Evolutionary conservation across 2,797 vertebrate species (phyloP).

Genomic region (Bradypus variegatus): DNA sequence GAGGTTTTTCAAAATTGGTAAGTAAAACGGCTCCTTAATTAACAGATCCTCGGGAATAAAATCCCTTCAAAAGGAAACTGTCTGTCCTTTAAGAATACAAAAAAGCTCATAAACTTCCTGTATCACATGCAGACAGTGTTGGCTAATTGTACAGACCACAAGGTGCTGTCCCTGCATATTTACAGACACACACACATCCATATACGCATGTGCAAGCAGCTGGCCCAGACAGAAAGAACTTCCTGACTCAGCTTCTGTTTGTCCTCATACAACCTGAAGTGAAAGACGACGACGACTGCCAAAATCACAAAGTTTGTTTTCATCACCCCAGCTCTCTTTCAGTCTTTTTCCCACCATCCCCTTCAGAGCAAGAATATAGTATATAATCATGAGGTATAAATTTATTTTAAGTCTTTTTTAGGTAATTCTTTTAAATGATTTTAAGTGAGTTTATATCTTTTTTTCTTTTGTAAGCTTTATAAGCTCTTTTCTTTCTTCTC

Average conservation of each 20-base stretch:
- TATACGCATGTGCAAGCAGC: neutral
- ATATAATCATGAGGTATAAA: neutral
- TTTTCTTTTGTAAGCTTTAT: neutral
- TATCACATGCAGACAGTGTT: neutral
- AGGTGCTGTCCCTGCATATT: neutral
- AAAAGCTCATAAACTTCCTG: neutral
- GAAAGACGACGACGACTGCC: neutral
- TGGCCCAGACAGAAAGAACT: neutral
- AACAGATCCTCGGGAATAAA: neutral
- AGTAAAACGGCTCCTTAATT: neutral
- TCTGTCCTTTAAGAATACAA: neutral
- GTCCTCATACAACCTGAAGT: neutral
- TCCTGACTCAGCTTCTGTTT: neutral
- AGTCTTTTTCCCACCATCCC: neutral
- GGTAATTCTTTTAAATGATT: neutral
- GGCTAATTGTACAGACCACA: neutral
- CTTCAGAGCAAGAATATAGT: neutral
- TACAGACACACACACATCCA: neutral
- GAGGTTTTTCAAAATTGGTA: neutral
- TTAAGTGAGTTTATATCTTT: no score
- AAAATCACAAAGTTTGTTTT: neutral
- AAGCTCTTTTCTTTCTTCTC: neutral
- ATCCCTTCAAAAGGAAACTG: slow-evolving; percentile 12
- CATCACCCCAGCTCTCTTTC: neutral
- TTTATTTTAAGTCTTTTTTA: neutral